These are phyloP conservation scores for Sabellastarte sp. DNA, from an alignment of 2,888 invertebrate species.

Conservation along the genomic window DNA sequence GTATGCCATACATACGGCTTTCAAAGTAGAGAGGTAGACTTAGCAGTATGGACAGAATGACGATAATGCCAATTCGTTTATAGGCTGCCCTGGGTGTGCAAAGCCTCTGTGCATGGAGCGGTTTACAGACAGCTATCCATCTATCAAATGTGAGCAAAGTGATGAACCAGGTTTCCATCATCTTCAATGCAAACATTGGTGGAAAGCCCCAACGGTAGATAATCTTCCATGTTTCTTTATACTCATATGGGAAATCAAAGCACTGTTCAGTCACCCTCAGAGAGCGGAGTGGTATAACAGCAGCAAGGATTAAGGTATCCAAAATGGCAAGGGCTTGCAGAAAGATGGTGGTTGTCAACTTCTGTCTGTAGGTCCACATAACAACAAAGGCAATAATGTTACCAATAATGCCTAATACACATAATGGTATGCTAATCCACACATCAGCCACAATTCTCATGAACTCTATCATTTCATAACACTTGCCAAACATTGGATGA, in stretches of 20 bases:
- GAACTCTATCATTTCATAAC: too few relatives aligned
- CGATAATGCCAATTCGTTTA: constrained; percentile 15
- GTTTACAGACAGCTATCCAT: constrained; percentile 28
- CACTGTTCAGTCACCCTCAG: constrained; percentile 1
- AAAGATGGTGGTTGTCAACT: constrained; percentile 21
- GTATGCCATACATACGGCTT: neutral
- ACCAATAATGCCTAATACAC: constrained; percentile 26
- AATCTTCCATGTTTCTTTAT: constrained; percentile 7
- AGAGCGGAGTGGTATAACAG: constrained; percentile 19
- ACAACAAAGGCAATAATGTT: constrained; percentile 25
- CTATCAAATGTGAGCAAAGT: constrained; percentile 30
- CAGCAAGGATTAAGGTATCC: constrained; percentile 21
- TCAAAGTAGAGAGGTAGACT: constrained; percentile 28
- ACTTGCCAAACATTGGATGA: too few relatives aligned
- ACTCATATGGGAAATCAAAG: neutral
- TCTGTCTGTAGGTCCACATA: constrained; percentile 18
- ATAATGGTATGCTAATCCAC: constrained; percentile 19
- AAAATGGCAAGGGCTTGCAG: constrained; percentile 24
- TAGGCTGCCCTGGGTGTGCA: constrained; percentile 25
- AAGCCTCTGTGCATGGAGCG: constrained; percentile 28
- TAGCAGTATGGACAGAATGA: constrained; percentile 18
- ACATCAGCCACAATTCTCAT: constrained; percentile 16
- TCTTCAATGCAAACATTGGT: constrained; percentile 18
- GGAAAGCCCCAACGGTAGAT: constrained; percentile 23
- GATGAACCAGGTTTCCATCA: constrained; percentile 28